A percentile compares a stretch with the other conserved stretches of the same genome.
Conservation (phyloP, 2,888 invertebrate genomes). For the Tolmerus cingulatus region DNA sequence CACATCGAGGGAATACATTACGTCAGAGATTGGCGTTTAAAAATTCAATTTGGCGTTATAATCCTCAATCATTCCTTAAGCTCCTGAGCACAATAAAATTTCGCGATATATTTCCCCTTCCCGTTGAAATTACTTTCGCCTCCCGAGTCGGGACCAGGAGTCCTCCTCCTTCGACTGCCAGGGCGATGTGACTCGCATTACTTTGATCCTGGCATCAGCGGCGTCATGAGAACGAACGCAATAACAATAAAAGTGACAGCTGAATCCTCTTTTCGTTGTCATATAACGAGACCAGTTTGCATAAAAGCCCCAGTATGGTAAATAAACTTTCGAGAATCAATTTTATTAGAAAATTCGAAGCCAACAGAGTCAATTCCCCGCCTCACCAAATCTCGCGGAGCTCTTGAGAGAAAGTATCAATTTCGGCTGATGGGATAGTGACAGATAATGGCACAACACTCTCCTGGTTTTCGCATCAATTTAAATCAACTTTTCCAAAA, state of each 20-base stretch:
- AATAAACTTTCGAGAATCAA: slow-evolving; percentile 40
- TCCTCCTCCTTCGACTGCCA: background rate
- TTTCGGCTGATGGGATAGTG: slow-evolving; percentile 31
- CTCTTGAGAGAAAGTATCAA: slow-evolving; percentile 32
- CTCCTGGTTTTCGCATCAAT: background rate
- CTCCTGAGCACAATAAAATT: slow-evolving; percentile 40
- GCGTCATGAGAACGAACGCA: slow-evolving; percentile 35
- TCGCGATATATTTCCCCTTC: slow-evolving; percentile 37
- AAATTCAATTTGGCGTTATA: slow-evolving; percentile 43
- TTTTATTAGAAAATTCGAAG: slow-evolving; percentile 38
- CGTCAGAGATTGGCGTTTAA: slow-evolving; percentile 41
- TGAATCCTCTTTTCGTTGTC: slow-evolving; percentile 40
- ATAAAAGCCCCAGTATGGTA: slow-evolving; percentile 40
- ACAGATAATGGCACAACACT: background rate
- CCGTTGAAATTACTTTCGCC: background rate
- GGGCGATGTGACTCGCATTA: slow-evolving; percentile 33
- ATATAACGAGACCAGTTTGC: slow-evolving; percentile 37
- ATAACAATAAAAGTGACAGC: slow-evolving; percentile 43
- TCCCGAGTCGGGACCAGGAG: background rate
- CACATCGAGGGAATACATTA: slow-evolving; percentile 30
- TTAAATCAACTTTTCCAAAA: background rate
- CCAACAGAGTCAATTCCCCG: slow-evolving; percentile 29
- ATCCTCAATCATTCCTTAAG: slow-evolving; percentile 39
- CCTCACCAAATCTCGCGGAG: slow-evolving; percentile 21
- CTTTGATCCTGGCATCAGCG: slow-evolving; percentile 39